A percentile compares a stretch with the other conserved stretches of the same genome.
Evolutionary conservation across 2,113 vertebrate genomes (phyloP).

Genomic region (Lasiurus cinereus): DNA sequence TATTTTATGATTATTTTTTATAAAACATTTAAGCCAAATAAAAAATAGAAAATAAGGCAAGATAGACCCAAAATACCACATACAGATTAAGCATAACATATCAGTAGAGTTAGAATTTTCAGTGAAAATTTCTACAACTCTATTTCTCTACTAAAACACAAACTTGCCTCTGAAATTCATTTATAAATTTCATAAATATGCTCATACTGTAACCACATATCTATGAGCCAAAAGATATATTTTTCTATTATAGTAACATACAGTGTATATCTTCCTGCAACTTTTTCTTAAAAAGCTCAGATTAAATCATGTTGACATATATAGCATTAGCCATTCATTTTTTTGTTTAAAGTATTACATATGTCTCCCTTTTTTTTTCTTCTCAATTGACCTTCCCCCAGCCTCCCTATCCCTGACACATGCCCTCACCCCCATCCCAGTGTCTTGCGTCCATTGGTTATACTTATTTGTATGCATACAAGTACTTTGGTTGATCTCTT

Average conservation of each 20-base stretch:
- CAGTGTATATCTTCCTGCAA: neutral
- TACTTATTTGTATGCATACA: no score
- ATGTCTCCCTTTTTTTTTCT: no score
- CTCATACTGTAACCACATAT: neutral
- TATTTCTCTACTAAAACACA: neutral
- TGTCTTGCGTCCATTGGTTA: no score
- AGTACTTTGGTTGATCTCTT: no score
- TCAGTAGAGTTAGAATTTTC: neutral
- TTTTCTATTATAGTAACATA: neutral
- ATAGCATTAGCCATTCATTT: neutral
- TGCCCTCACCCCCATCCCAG: no score
- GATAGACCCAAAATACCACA: neutral
- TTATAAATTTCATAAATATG: neutral
- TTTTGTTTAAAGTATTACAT: no score
- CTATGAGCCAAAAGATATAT: neutral
- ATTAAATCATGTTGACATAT: neutral
- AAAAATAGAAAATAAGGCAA: neutral
- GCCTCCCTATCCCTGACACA: no score
- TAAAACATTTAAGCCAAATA: neutral
- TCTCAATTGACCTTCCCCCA: no score
- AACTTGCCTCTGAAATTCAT: neutral
- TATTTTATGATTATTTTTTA: neutral
- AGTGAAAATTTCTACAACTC: neutral
- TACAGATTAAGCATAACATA: neutral
- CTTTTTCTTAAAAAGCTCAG: neutral